Percentiles rank a stretch among this genome's conserved stretches.
Conservation (phyloP, 2,113 vertebrate genomes). For the Coryphaenoides rupestris region DNA sequence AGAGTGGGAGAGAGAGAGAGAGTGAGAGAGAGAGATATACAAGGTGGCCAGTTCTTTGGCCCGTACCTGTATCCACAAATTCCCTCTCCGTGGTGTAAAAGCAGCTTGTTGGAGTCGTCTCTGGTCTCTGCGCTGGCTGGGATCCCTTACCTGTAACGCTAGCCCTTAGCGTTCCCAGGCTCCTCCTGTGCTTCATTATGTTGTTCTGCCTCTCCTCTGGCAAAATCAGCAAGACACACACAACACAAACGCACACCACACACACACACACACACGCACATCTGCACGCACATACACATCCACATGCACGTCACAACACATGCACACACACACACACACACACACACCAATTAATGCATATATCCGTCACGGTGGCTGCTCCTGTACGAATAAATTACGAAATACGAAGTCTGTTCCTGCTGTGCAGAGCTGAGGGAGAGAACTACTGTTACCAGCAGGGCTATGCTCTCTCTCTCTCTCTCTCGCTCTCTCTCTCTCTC, state of each 20-base stretch:
- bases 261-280: neutral
- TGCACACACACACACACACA: conserved; percentile 1
- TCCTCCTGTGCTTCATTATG: neutral
- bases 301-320: too few species aligned
- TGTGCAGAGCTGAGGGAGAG: too few species aligned
- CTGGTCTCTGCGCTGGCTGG: conserved; percentile 25
- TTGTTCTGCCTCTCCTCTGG: too few species aligned
- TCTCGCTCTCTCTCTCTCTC: too few species aligned
- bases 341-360: neutral
- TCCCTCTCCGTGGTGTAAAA: conserved; percentile 31
- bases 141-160: conserved; percentile 35
- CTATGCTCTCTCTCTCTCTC: neutral
- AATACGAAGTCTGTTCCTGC: too few species aligned
- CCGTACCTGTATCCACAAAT: conserved; percentile 23
- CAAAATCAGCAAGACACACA: too few species aligned
- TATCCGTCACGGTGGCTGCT: neutral
- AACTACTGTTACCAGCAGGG: neutral
- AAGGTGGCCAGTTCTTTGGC: conserved; percentile 31
- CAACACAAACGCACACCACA: too few species aligned
- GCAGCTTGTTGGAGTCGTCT: conserved; percentile 25
- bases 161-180: neutral
- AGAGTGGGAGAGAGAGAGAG: neutral
- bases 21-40: conserved; percentile 2
- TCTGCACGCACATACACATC: neutral
- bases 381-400: neutral